A percentile compares a stretch with the other conserved stretches of the same genome.
Conservation (phyloP, 2,888 invertebrate species). For the Tupiocoris notatus region DNA sequence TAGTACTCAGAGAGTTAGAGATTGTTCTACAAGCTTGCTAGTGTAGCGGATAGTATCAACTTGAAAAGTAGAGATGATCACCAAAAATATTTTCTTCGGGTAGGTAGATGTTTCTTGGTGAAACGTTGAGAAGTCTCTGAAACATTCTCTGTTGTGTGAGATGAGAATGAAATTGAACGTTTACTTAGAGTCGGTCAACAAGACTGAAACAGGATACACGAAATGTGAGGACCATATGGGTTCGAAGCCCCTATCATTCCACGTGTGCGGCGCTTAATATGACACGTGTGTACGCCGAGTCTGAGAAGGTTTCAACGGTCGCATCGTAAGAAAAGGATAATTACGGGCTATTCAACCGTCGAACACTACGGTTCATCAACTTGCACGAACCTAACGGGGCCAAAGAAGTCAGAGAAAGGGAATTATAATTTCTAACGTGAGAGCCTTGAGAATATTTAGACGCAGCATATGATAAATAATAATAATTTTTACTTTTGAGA, state of each 20-base stretch:
- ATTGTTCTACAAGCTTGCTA: no score
- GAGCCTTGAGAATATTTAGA: no score
- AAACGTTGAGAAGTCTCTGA: no score
- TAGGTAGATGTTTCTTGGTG: background rate
- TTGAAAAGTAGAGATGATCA: background rate
- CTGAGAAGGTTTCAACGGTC: background rate
- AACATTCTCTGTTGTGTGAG: no score
- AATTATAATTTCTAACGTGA: no score
- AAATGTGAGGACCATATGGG: background rate
- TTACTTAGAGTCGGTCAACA: background rate
- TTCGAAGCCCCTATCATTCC: background rate
- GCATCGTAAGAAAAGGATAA: background rate
- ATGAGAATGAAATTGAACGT: background rate
- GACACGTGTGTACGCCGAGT: background rate
- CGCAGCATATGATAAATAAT: no score
- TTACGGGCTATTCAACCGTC: background rate
- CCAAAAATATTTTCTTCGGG: background rate
- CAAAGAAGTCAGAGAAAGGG: background rate
- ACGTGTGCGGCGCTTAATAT: background rate
- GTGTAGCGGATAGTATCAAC: background rate
- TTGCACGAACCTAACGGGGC: no score
- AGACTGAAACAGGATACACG: background rate
- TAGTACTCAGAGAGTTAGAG: no score
- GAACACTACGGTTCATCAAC: background rate
- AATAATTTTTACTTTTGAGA: no score